These are phyloP conservation scores for Scaptomyza tumidula DNA, from an alignment of 2,888 invertebrate species.

Conservation along the genomic window DNA sequence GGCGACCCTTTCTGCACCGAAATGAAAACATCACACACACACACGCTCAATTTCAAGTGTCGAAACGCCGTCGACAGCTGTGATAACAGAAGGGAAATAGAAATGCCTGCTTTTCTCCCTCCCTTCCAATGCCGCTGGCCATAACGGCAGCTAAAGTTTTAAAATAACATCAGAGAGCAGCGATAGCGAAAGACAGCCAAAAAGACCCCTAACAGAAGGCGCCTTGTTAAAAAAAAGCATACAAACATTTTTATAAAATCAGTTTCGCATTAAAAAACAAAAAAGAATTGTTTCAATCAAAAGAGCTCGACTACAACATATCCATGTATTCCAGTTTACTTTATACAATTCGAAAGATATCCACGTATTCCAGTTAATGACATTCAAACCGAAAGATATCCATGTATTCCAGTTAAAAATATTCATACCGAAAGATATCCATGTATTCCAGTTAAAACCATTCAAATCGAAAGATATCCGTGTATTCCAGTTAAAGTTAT, in stretches of 20 bases:
- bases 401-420: too few relatives aligned
- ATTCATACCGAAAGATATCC: too few relatives aligned
- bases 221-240: slow-evolving; percentile 8
- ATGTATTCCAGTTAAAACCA: too few relatives aligned
- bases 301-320: neutral
- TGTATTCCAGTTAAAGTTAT: too few relatives aligned
- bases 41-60: slow-evolving; percentile 73
- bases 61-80: slow-evolving; percentile 73
- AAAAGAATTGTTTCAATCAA: neutral
- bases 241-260: slow-evolving; percentile 54
- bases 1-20: slow-evolving; percentile 31
- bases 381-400: too few relatives aligned
- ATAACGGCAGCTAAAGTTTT: slow-evolving; percentile 53
- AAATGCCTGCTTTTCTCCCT: slow-evolving; percentile 1
- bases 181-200: neutral
- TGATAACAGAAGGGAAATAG: slow-evolving; percentile 69
- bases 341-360: too few relatives aligned
- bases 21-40: slow-evolving; percentile 68
- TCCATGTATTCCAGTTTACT: too few relatives aligned
- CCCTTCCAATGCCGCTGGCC: slow-evolving; percentile 32
- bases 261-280: slow-evolving; percentile 67
- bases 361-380: too few relatives aligned
- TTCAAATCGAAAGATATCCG: too few relatives aligned
- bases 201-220: slow-evolving; percentile 1
- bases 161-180: slow-evolving; percentile 49